Conservation (phyloP, 2,888 invertebrate genomes). For the Aleiodes alternator region DNA sequence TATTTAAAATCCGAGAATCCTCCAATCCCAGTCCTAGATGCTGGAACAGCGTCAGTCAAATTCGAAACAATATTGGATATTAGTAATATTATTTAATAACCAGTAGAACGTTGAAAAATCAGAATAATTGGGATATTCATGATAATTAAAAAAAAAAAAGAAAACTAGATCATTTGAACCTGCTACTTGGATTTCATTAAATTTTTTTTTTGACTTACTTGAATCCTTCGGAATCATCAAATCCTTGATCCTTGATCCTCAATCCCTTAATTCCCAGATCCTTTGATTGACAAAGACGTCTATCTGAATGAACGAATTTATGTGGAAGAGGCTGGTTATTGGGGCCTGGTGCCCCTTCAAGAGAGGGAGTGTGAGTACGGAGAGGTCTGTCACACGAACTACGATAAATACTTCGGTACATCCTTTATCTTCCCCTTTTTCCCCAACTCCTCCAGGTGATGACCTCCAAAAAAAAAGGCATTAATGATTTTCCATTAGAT, state of each 20-base stretch:
- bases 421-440: neutral
- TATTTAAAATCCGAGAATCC: too few species aligned
- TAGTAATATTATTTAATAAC: too few species aligned
- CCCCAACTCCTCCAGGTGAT: conserved; percentile 22
- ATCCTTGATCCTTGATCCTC: too few species aligned
- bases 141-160: too few species aligned
- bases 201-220: too few species aligned
- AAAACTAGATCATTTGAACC: too few species aligned
- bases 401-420: conserved; percentile 68
- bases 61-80: too few species aligned
- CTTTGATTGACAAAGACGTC: conserved; percentile 47
- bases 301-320: conserved; percentile 68
- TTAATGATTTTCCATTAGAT: conserved; percentile 59
- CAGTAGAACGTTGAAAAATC: too few species aligned
- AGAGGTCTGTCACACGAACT: conserved; percentile 65
- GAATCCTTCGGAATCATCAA: neutral
- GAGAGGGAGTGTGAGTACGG: conserved; percentile 69
- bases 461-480: neutral
- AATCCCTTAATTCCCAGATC: conserved; percentile 18
- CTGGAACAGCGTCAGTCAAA: too few species aligned
- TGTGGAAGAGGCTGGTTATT: conserved; percentile 73
- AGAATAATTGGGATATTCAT: too few species aligned
- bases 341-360: conserved; percentile 71
- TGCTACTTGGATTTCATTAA: too few species aligned
- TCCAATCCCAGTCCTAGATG: too few species aligned